Evolutionary conservation across 2,113 vertebrate species (phyloP), one percentile per base, ranked within the genome.

Genomic region (Coregonus clupeaformis): DNA sequence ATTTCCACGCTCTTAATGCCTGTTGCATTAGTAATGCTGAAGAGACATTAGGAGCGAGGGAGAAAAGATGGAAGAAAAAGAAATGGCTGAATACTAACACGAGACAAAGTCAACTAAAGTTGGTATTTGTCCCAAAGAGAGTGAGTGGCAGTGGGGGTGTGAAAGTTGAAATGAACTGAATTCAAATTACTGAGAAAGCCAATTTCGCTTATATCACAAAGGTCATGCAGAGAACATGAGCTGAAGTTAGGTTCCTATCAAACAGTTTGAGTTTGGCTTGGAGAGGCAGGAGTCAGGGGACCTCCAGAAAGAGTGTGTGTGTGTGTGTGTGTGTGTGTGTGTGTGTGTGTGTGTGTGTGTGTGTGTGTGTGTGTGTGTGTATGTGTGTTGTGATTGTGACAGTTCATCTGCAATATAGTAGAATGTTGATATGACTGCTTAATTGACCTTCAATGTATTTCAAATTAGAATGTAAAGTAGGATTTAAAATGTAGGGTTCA

Each of bases 201-300:
- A 60, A 60, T 4, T 42, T 42, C 9, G 36, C 9, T 42, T 42
- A 42, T 67, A 16, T 32, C 49, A 27, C n/a, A 72, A 11, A 24
- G 62, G 25, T 30, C 42, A 52, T 30, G 32, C 36, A 76, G 66
- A 68, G 66, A 73, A 76, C 67, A 70, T 76, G 6, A 25, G 60
- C 3, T 62, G 36, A 79, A 71, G 65, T 62, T 76, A 65, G 65
- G 57, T 78, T 59, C 22, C 57, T 68, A 42, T 68, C 13, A 64
- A 0, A 22, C 47, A 70, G 20, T 32, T 75, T 42, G 49, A 24
- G 49, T 63, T 60, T 24, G 22, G 3, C 20, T 64, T 12, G 27
- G 27, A 18, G 36, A 20, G 11, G 49, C 5, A 5, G 36, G 6
- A 59, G n/a, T n/a, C 52, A 68, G 18, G 3, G 65, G 27, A 64